phyloP scores from a whole-genome alignment of 2,113 vertebrate species.

The Trogon melanurus region DNA sequence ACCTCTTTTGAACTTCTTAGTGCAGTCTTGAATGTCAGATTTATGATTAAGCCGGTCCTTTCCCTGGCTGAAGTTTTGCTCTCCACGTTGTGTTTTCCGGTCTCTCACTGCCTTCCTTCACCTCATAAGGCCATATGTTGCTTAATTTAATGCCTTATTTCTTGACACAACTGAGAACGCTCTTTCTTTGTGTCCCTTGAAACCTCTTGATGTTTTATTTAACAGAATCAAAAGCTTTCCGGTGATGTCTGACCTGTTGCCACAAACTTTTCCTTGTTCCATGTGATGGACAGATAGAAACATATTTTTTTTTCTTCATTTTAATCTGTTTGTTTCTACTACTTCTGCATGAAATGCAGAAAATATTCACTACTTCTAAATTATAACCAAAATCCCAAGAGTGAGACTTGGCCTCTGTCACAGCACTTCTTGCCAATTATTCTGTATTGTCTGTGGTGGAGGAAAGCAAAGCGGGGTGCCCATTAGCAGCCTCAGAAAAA shows the following conservation, averaged over 20 bases:
- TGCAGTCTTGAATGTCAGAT: background rate
- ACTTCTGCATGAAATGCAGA: background rate
- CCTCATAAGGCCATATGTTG: background rate
- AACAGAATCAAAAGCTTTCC: background rate
- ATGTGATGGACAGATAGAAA: background rate
- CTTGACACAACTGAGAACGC: background rate
- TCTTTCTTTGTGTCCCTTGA: background rate
- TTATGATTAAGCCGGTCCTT: background rate
- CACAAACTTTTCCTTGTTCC: background rate
- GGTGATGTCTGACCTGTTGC: background rate
- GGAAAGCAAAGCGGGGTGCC: background rate
- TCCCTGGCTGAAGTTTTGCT: background rate
- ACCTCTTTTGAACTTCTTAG: background rate
- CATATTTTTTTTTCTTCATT: background rate
- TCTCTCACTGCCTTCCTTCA: background rate
- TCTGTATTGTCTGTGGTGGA: background rate
- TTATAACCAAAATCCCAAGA: background rate
- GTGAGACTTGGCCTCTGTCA: background rate
- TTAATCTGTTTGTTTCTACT: background rate
- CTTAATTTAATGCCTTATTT: background rate
- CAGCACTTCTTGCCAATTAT: conserved; percentile 30
- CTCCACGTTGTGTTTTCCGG: rapidly evolving
- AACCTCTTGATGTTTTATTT: background rate
- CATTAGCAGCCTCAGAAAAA: conserved; percentile 1
- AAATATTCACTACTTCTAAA: background rate